Evolutionary conservation across 2,797 vertebrate genomes (phyloP), one percentile per base, ranked within the genome.

Genomic region (Parotocinclus haroldoi): DNA sequence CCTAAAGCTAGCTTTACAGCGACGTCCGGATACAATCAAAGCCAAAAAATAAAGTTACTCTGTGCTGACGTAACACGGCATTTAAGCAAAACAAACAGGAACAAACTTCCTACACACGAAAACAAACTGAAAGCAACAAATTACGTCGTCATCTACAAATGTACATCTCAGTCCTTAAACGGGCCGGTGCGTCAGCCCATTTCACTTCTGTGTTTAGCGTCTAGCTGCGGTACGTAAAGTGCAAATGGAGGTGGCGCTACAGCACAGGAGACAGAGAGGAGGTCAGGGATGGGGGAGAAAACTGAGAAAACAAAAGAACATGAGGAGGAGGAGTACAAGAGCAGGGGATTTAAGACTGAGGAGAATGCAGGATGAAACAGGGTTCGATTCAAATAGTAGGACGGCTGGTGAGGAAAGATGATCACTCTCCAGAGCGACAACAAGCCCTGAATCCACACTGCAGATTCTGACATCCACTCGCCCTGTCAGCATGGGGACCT

Each of bases 401-500:
- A 82, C 80, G 82, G 87, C 86, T 79, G 82, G 82, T 1, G 19
- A 80, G 56, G 70, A 71, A 79, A 82, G 56, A 76, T 79, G 45
- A 81, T 91, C 91, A 99, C 83, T 99, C 97, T 77, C 97, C 97
- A 72, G 96, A 98, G 85, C 97, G 95, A 86, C 97, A 99, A 91
- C 97, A 99, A 76, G 92, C 96, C 83, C 96, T 92, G 91, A 98
- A 98, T 83, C 96, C 96, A 86, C 97, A 99, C 93, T 99, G 97
- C 87, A 99, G 94, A 71, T 99, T 99, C 95, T 99, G 97, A 89
- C 97, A 99, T 89, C 97, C 96, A 72, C 96, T 99, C 85, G 97
- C 96, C 0, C 94, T 95, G 78, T 96, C 95, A 38, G 95, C 94
- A 51, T 97, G 95, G 76, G 96, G 97, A 94, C 97, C 97, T 99